Evolutionary conservation across 1,140 invertebrate species (phyloP).

Genomic region (Drosophila kikkawai): DNA sequence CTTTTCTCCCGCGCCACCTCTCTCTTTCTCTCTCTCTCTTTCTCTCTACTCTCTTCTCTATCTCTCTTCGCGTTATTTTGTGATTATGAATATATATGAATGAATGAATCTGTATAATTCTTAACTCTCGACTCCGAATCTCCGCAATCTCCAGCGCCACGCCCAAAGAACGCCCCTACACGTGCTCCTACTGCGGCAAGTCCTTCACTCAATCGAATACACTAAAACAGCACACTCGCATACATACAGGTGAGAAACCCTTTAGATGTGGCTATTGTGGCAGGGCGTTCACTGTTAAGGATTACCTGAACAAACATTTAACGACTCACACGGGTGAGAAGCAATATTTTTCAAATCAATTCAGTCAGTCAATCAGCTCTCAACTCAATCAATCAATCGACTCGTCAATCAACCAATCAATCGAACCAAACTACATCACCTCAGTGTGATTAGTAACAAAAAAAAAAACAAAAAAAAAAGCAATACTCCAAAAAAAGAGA

Average conservation of each 20-base stretch:
- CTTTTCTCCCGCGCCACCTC: conserved; percentile 55
- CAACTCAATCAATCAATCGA: conserved; percentile 69
- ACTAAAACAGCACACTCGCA: conserved; percentile 85
- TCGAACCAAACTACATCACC: conserved; percentile 47
- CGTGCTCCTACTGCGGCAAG: conserved; percentile 89
- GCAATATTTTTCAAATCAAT: conserved; percentile 84
- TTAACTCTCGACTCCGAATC: conserved; percentile 56
- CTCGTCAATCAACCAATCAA: conserved; percentile 60
- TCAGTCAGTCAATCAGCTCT: conserved; percentile 81
- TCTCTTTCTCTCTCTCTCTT: conserved; percentile 51
- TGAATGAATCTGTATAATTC: conserved; percentile 46
- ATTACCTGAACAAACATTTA: conserved; percentile 85
- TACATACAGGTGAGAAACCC: conserved; percentile 85
- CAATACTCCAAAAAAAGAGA: conserved; percentile 45
- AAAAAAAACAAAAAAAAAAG: conserved; percentile 44
- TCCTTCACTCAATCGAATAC: conserved; percentile 88
- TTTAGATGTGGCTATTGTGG: conserved; percentile 85
- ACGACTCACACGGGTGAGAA: conserved; percentile 85
- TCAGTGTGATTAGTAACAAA: conserved; percentile 34
- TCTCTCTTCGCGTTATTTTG: conserved; percentile 40
- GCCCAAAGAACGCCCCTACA: conserved; percentile 86
- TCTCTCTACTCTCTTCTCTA: conserved; percentile 32
- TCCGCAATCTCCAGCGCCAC: conserved; percentile 69
- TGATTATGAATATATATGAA: conserved; percentile 37
- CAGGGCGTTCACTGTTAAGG: conserved; percentile 85